Evolutionary conservation across 2,888 invertebrate species (phyloP).

Genomic region (Drosophila merina): DNA sequence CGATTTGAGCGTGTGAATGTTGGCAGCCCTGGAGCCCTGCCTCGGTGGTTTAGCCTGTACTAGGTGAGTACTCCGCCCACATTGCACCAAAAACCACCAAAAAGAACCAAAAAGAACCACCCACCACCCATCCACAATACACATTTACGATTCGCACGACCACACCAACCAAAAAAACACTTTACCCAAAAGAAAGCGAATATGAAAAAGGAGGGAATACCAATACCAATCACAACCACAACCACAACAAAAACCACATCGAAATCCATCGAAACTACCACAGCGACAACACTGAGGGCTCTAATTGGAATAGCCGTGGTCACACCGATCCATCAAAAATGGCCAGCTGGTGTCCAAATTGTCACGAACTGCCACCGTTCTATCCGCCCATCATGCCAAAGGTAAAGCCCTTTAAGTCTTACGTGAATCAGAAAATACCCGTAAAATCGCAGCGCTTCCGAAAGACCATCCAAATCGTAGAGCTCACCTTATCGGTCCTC

Average conservation of each 20-base stretch:
- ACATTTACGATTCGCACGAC: constrained; percentile 9
- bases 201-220: constrained; percentile 60
- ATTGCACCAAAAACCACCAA: constrained; percentile 8
- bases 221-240: constrained; percentile 29
- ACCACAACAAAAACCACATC: constrained; percentile 16
- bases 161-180: constrained; percentile 32
- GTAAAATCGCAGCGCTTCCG: constrained; percentile 22
- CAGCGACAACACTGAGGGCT: constrained; percentile 43
- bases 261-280: constrained; percentile 10
- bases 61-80: constrained; percentile 79
- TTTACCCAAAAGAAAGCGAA: constrained; percentile 59
- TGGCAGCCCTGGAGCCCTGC: constrained; percentile 85
- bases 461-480: constrained; percentile 19
- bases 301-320: constrained; percentile 45
- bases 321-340: constrained; percentile 49
- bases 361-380: constrained; percentile 77
- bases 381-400: constrained; percentile 77
- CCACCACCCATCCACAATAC: background rate
- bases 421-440: constrained; percentile 35
- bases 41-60: constrained; percentile 85
- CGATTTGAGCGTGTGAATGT: constrained; percentile 83
- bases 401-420: constrained; percentile 67
- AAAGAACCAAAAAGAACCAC: background rate
- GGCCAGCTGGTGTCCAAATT: constrained; percentile 82
- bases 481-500: constrained; percentile 12